These are phyloP conservation scores for Monopterus albus DNA, from an alignment of 2,113 vertebrate genomes.

Conservation along the genomic window DNA sequence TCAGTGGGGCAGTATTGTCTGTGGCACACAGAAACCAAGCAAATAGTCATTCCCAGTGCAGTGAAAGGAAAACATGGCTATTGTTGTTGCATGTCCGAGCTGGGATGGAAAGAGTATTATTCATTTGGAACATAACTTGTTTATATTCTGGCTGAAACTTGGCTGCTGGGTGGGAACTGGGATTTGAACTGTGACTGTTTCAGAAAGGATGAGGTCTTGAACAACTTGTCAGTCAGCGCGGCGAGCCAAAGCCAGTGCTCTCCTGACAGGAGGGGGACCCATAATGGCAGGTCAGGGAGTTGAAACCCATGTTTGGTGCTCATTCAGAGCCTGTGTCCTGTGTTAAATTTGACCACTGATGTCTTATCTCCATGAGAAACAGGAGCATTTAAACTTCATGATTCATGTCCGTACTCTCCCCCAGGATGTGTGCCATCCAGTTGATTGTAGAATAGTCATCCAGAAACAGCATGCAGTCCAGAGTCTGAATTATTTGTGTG, in stretches of 20 bases:
- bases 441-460: constrained; percentile 28
- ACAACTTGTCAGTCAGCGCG: constrained; percentile 59
- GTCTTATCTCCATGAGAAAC: constrained; percentile 23
- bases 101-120: constrained; percentile 54
- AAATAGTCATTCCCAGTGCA: constrained; percentile 58
- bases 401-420: constrained; percentile 27
- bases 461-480: constrained; percentile 31
- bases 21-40: constrained; percentile 57
- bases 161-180: constrained; percentile 33
- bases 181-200: constrained; percentile 50
- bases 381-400: constrained; percentile 40
- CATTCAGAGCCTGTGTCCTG: constrained; percentile 39
- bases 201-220: constrained; percentile 54
- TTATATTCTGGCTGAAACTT: constrained; percentile 69
- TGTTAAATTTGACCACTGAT: constrained; percentile 38
- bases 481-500: constrained; percentile 53
- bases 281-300: constrained; percentile 41
- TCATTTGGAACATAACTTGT: constrained; percentile 62
- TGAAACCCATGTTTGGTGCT: constrained; percentile 41
- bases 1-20: constrained; percentile 57
- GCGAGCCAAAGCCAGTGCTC: constrained; percentile 32
- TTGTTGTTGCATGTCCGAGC: constrained; percentile 53
- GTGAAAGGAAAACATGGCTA: constrained; percentile 64
- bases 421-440: constrained; percentile 13
- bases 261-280: constrained; percentile 1